These are phyloP conservation scores for Myrmecophaga tridactyla DNA, from an alignment of 2,113 vertebrate species.

Conservation along the genomic window DNA sequence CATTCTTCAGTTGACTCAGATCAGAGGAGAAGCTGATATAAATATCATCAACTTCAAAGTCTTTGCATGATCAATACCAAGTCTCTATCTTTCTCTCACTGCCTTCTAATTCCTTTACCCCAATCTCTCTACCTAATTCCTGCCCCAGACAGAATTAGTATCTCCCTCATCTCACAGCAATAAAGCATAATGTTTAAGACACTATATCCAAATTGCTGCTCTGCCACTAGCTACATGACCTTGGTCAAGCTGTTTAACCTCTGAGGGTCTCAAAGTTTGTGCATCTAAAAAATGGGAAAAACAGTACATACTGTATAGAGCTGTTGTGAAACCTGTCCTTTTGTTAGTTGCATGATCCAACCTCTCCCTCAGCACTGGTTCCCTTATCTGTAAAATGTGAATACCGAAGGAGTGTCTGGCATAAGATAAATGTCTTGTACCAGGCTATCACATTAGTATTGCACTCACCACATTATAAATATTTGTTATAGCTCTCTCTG, in stretches of 20 bases:
- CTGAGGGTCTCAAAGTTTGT: constrained; percentile 11
- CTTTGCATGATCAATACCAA: not conserved
- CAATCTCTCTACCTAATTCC: not conserved
- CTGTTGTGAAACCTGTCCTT: not conserved
- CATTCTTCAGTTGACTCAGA: not conserved
- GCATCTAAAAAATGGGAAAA: not conserved
- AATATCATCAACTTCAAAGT: not conserved
- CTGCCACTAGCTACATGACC: not conserved
- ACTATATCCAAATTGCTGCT: not conserved
- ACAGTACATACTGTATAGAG: too few species aligned
- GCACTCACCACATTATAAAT: not conserved
- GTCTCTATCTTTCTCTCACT: not conserved
- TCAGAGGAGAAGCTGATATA: not conserved
- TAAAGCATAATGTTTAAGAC: not conserved
- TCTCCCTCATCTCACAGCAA: not conserved
- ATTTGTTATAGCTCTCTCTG: not conserved
- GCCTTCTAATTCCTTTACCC: not conserved
- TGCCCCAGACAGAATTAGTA: not conserved
- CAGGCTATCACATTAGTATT: not conserved
- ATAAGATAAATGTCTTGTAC: not conserved
- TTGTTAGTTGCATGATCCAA: not conserved
- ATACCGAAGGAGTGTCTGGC: too few species aligned
- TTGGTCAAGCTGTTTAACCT: not conserved
- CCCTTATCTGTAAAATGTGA: not conserved
- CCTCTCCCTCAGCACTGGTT: not conserved